Evolutionary conservation across 2,888 invertebrate species (phyloP).

Genomic region (Drosophila sordidapex): DNA sequence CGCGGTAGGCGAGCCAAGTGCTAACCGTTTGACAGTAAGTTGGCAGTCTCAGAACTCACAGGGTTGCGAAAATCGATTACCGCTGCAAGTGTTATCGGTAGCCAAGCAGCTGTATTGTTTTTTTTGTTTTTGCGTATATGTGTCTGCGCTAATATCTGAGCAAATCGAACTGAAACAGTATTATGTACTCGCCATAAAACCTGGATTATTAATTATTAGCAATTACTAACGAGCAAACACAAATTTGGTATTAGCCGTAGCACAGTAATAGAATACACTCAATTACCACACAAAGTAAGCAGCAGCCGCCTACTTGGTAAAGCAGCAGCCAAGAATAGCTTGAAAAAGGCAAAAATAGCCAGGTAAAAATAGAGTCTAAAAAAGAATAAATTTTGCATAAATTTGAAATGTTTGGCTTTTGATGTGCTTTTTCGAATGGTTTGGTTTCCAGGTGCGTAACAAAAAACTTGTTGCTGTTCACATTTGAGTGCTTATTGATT

Average conservation of each 20-base stretch:
- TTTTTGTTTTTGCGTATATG: conserved; percentile 23
- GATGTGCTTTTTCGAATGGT: neutral
- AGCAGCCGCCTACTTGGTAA: conserved; percentile 19
- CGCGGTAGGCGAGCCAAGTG: neutral
- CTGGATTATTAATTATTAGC: conserved; percentile 11
- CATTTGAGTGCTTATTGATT: conserved; percentile 26
- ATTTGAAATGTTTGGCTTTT: neutral
- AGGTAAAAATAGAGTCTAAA: conserved; percentile 15
- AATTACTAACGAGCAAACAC: neutral
- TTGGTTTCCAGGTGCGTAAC: neutral
- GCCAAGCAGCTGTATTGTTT: conserved; percentile 40
- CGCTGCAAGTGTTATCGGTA: conserved; percentile 17
- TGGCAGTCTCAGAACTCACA: conserved; percentile 33
- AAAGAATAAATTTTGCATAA: conserved; percentile 34
- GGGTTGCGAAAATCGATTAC: conserved; percentile 19
- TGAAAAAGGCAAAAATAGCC: conserved; percentile 31
- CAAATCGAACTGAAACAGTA: conserved; percentile 53
- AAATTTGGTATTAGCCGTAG: neutral
- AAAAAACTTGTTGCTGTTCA: conserved; percentile 32
- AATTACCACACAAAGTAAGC: neutral
- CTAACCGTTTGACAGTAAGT: neutral
- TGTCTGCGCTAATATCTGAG: conserved; percentile 3
- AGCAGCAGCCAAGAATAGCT: conserved; percentile 29
- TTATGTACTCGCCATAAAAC: conserved; percentile 28
- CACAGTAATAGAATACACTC: neutral